These are phyloP conservation scores for Orbicella faveolata DNA, from an alignment of 64 coral and sea anemone species.

Conservation along the genomic window DNA sequence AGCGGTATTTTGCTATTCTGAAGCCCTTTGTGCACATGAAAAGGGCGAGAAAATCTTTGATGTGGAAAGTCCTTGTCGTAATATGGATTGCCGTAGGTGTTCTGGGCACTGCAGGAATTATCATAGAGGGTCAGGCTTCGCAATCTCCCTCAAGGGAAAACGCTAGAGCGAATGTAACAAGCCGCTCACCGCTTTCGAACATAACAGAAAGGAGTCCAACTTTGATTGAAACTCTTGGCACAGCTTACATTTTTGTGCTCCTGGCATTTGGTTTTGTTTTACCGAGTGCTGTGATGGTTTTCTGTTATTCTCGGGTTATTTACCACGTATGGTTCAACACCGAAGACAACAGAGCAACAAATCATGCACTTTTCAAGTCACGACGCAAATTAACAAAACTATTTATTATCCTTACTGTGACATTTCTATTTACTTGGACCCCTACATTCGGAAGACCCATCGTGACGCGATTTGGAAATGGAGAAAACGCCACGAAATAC, in stretches of 20 bases:
- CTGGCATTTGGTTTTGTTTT: slow-evolving; percentile 2
- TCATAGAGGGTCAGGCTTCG: background rate
- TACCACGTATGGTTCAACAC: slow-evolving; percentile 27
- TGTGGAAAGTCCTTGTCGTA: background rate
- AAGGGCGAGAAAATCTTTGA: background rate
- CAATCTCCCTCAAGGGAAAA: background rate
- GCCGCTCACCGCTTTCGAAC: background rate
- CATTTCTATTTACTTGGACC: slow-evolving; percentile 35
- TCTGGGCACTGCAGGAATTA: slow-evolving; percentile 3
- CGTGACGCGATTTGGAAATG: background rate
- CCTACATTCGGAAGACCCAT: slow-evolving; percentile 20
- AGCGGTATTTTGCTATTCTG: slow-evolving; percentile 57
- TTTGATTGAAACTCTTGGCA: background rate
- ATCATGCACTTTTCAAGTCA: slow-evolving; percentile 10
- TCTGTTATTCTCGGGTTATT: slow-evolving; percentile 35
- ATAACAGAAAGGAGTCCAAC: background rate
- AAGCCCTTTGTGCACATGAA: slow-evolving; percentile 50
- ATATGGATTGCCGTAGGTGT: background rate
- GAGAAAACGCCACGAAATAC: background rate
- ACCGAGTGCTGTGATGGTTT: slow-evolving; percentile 9
- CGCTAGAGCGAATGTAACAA: background rate
- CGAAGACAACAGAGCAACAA: slow-evolving; percentile 8
- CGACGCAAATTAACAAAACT: slow-evolving; percentile 58
- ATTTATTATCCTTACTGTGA: slow-evolving; percentile 28
- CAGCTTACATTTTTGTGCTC: background rate